Base-by-base conservation (phyloP, 2,888 invertebrate species). In the Tenthredo distinguenda region DNA sequence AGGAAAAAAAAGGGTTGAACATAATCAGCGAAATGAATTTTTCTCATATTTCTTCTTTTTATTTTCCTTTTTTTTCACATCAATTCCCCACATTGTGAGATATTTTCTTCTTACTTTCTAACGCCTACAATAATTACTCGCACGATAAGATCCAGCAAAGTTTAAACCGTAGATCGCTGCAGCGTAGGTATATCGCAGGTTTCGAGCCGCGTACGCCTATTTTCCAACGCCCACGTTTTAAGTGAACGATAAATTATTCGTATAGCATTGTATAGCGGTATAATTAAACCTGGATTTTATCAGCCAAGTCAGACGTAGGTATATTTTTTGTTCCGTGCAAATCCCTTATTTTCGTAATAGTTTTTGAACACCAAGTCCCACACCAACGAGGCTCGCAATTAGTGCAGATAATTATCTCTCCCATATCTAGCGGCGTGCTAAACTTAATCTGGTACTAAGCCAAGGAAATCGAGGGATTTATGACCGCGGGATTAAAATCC, bases 81-180 rank as follows among this genome's bases (percentile, higher is more conserved):
- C 31, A 12, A 65, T 65, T 31, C 31, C 31, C 10, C 68, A 34
- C 31, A 31, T 68, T 68, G 31, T 68, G 68, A 12, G 68, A 68
- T 68, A 26, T 65, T 65, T 68, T 68, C 68, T 31, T 68, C 68
- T 31, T n/a, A 68, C 68, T 68, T 68, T 31, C 18, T 37, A 40
- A 40, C 18, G 72, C 40, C n/a, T 72, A 72, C 40, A n/a, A 72
- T 72, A 72, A 72, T 72, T 72, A 72, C 7, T 15, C 40, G 15
- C 31, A 15, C 21, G 68, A 68, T 68, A 34, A 34, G 15, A 31
- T 68, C 68, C 55, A 31, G 68, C 31, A 15, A 68, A 26, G 31
- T 34, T 34, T 31, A 31, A 65, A 26, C 12, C 65, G 12, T 65
- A 65, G 31, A n/a, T 50, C 5, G 50, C 18, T 50, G 18, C 50